Base-by-base conservation (phyloP, 2,797 vertebrate species). In the Neosilurus hyrtlii region DNA sequence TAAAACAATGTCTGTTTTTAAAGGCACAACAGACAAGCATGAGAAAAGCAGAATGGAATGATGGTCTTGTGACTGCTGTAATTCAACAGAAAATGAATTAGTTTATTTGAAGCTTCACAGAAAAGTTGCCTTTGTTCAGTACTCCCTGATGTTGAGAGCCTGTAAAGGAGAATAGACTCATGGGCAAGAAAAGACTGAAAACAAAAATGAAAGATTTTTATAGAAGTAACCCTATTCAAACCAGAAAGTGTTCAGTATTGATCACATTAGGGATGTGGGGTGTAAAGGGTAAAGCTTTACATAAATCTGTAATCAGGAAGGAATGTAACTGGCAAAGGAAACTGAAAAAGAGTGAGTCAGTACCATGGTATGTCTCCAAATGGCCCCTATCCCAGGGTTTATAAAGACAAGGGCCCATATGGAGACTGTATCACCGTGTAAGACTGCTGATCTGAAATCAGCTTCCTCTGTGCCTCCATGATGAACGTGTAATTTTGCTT, bases 301-400 rank as follows among this genome's bases (percentile, higher is more conserved):
- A 72, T 82, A 80, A 84, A 79, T 86, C 73, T n/a, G 57, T 30
- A 79, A 86, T 86, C 84, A 87, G 85, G 84, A 80, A 83, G 70
- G 74, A 65, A 81, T 57, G 56, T 82, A 86, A 86, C 85, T 85
- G 88, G 52, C 70, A 82, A 37, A 82, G 61, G 86, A 80, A 77
- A 76, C 30, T 43, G 56, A 76, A 76, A 76, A 20, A 43, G 20
- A 9, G 22, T 73, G 71, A 92, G 79, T 92, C 90, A 93, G 35
- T 77, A 83, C 65, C 79, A 67, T 88, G 76, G 85, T 84, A 88
- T 92, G 88, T 85, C 61, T 79, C 24, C 22, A 86, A 88, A 88
- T 86, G 83, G 57, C 57, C 35, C 52, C 63, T 37, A 0, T 52
- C 73, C 11, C 63, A 70, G 79, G 54, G 11, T 26, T 54, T 74